These are phyloP conservation scores for Hozukius guyotensis DNA, from an alignment of 2,797 vertebrate species.

Conservation along the genomic window DNA sequence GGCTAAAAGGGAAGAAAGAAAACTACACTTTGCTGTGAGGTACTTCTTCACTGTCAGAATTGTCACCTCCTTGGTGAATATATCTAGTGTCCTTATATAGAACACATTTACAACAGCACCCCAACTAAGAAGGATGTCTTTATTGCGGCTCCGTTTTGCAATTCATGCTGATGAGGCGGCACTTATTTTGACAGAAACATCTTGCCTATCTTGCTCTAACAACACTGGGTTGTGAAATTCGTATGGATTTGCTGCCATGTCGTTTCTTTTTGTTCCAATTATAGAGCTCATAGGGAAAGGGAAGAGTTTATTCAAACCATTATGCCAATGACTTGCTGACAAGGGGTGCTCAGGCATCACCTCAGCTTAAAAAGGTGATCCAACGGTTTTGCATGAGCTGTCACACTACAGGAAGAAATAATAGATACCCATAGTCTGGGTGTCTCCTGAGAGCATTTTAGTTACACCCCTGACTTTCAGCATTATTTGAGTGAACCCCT, in stretches of 20 bases:
- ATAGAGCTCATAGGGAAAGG: constrained; percentile 12
- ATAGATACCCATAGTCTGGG: constrained; percentile 6
- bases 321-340: constrained; percentile 49
- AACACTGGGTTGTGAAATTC: constrained; percentile 5
- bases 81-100: not conserved
- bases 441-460: constrained; percentile 31
- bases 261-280: constrained; percentile 51
- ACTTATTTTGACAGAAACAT: constrained; percentile 50
- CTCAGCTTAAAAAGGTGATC: constrained; percentile 13
- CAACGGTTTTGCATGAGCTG: constrained; percentile 32
- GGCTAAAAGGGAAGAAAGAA: not conserved
- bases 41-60: not conserved
- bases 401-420: constrained; percentile 24
- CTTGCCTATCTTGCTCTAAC: constrained; percentile 29
- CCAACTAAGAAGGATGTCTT: not conserved
- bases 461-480: constrained; percentile 24
- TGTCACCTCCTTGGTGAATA: not conserved
- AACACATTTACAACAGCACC: not conserved
- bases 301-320: constrained; percentile 33
- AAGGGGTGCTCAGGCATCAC: constrained; percentile 26
- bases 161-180: constrained; percentile 20
- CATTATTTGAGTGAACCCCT: not conserved
- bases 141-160: not conserved
- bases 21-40: not conserved
- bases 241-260: constrained; percentile 61